phyloP scores from a whole-genome alignment of 2,888 invertebrate genomes.

The Himalopsyche tibetana region DNA sequence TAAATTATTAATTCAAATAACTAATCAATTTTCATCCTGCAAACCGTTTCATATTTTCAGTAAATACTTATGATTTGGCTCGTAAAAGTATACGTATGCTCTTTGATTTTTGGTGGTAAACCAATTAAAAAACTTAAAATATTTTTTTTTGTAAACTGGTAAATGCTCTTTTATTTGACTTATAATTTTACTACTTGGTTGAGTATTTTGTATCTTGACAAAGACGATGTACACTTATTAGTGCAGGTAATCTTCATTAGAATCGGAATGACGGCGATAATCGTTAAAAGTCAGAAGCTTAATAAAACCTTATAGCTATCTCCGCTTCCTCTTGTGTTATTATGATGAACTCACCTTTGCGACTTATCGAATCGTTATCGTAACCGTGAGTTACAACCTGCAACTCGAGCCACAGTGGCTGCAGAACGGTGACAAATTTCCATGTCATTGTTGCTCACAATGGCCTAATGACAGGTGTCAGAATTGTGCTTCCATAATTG shows the following conservation, averaged over 20 bases:
- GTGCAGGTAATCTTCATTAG: not conserved
- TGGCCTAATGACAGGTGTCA: conserved; percentile 41
- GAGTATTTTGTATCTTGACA: not conserved
- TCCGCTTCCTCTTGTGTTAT: not conserved
- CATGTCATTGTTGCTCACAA: conserved; percentile 16
- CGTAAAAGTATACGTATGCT: too few relatives aligned
- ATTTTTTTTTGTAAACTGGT: not conserved
- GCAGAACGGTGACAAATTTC: conserved; percentile 2
- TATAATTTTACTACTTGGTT: not conserved
- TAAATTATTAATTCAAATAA: too few relatives aligned
- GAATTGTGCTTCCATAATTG: conserved; percentile 37
- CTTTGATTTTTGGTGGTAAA: too few relatives aligned
- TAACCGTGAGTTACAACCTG: not conserved
- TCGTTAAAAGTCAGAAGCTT: conserved; percentile 2
- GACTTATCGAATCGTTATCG: not conserved
- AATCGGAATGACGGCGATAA: not conserved
- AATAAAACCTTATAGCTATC: not conserved
- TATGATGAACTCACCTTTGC: conserved; percentile 3
- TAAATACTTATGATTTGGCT: too few relatives aligned
- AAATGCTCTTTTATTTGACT: too few relatives aligned
- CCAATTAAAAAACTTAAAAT: not conserved
- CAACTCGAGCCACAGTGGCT: conserved; percentile 17
- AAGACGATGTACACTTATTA: not conserved
- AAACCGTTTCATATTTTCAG: too few relatives aligned
- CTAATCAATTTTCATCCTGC: too few relatives aligned